Evolutionary conservation across 2,888 invertebrate genomes (phyloP).

Genomic region (Rhamphomyia laevipes): DNA sequence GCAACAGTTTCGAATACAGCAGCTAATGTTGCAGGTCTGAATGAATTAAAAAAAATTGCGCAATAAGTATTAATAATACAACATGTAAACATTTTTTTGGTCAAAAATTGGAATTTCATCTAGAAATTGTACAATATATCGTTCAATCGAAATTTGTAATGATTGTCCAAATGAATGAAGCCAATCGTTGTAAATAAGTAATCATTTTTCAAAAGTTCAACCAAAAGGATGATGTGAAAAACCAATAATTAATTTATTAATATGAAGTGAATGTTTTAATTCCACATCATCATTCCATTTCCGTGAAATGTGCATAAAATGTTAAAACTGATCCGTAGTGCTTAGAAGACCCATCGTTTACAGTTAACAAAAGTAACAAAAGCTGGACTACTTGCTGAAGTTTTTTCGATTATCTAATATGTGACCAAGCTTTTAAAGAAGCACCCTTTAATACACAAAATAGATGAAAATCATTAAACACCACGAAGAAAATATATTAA

Average conservation of each 20-base stretch:
- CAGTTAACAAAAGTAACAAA: conserved; percentile 97
- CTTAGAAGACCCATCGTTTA: conserved; percentile 85
- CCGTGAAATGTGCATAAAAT: conserved; percentile 77
- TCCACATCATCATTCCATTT: conserved; percentile 43
- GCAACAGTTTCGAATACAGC: conserved; percentile 95
- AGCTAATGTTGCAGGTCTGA: conserved; percentile 93
- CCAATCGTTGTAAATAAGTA: conserved; percentile 74
- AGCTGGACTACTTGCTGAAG: conserved; percentile 65
- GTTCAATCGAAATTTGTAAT: conserved; percentile 81
- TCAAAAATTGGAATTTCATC: conserved; percentile 92
- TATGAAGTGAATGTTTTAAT: conserved; percentile 54
- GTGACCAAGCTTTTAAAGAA: conserved; percentile 92
- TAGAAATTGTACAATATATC: conserved; percentile 87
- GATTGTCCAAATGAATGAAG: conserved; percentile 60
- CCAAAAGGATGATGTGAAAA: conserved; percentile 97
- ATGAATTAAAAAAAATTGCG: conserved; percentile 95
- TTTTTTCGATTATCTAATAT: conserved; percentile 41
- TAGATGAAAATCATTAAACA: conserved; percentile 66
- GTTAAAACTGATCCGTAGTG: conserved; percentile 96
- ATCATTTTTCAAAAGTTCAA: conserved; percentile 90
- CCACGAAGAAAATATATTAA: conserved; percentile 87
- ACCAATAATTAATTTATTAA: conserved; percentile 89
- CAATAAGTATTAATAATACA: conserved; percentile 79
- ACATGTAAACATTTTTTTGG: conserved; percentile 89
- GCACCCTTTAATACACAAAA: conserved; percentile 99